Percentiles rank a stretch among this genome's conserved stretches.
phyloP scores from a whole-genome alignment of 2,797 vertebrate genomes.

The Labroides dimidiatus region DNA sequence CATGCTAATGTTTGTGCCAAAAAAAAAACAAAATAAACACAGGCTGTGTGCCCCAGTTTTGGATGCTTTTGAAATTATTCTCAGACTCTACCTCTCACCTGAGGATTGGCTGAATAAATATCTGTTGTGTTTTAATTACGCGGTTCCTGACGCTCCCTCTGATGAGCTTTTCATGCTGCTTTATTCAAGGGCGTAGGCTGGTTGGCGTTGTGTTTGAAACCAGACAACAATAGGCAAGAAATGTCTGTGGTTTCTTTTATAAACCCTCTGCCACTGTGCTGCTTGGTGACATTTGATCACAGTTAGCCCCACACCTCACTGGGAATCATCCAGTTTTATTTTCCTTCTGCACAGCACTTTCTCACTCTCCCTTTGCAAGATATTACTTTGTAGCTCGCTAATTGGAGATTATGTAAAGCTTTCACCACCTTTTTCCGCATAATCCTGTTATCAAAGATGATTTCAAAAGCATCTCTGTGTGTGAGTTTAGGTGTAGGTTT shows the following conservation, averaged over 20 bases:
- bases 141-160: slow-evolving; percentile 19
- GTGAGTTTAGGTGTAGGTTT: slow-evolving; percentile 3
- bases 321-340: slow-evolving; percentile 14
- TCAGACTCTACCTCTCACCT: slow-evolving; percentile 39
- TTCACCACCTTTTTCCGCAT: slow-evolving; percentile 20
- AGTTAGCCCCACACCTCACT: slow-evolving; percentile 15
- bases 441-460: slow-evolving; percentile 35
- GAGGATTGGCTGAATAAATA: slow-evolving; percentile 46
- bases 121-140: slow-evolving; percentile 33
- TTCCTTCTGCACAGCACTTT: background rate
- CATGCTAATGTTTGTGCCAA: slow-evolving; percentile 25
- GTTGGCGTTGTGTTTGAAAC: slow-evolving; percentile 4
- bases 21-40: slow-evolving; percentile 36
- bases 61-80: slow-evolving; percentile 9
- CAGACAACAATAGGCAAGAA: slow-evolving; percentile 13
- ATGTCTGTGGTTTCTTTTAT: slow-evolving; percentile 14
- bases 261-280: background rate
- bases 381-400: slow-evolving; percentile 2
- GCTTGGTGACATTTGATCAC: slow-evolving; percentile 32
- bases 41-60: slow-evolving; percentile 15
- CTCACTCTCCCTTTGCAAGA: background rate
- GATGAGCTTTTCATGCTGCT: slow-evolving; percentile 9
- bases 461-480: slow-evolving; percentile 35
- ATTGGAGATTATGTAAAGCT: slow-evolving; percentile 32
- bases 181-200: slow-evolving; percentile 17